A percentile compares a stretch with the other conserved stretches of the same genome.
Conservation (phyloP, 2,888 invertebrate species). For the Diarsia mendica region DNA sequence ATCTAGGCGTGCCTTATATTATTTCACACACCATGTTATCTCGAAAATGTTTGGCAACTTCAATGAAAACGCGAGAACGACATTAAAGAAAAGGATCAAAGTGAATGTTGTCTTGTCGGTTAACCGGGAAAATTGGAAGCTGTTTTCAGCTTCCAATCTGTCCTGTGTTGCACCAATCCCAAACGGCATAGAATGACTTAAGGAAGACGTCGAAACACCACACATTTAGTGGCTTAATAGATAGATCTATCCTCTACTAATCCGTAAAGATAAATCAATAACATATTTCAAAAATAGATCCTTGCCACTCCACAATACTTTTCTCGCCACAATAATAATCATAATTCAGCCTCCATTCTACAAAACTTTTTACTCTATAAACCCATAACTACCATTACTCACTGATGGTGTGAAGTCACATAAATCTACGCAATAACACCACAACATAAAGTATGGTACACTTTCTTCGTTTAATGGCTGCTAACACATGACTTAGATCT, state of each 20-base stretch:
- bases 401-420: conserved; percentile 53
- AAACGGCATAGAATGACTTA: neutral
- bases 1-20: neutral
- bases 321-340: conserved; percentile 9
- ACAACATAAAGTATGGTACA: conserved; percentile 28
- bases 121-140: neutral
- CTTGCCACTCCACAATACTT: neutral
- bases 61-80: neutral
- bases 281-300: neutral
- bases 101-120: neutral
- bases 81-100: neutral
- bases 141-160: neutral
- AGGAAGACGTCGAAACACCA: neutral
- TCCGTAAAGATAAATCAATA: neutral
- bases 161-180: neutral
- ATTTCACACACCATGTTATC: neutral
- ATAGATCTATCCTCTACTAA: neutral
- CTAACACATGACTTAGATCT: conserved; percentile 22
- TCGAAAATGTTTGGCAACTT: neutral
- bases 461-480: conserved; percentile 39
- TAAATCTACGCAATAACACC: conserved; percentile 54
- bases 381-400: conserved; percentile 12
- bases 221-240: neutral
- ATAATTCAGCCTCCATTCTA: conserved; percentile 16
- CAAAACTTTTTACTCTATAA: neutral